Evolutionary conservation across 2,113 vertebrate genomes (phyloP), one percentile per base, ranked within the genome.

Genomic region (Anolis carolinensis): DNA sequence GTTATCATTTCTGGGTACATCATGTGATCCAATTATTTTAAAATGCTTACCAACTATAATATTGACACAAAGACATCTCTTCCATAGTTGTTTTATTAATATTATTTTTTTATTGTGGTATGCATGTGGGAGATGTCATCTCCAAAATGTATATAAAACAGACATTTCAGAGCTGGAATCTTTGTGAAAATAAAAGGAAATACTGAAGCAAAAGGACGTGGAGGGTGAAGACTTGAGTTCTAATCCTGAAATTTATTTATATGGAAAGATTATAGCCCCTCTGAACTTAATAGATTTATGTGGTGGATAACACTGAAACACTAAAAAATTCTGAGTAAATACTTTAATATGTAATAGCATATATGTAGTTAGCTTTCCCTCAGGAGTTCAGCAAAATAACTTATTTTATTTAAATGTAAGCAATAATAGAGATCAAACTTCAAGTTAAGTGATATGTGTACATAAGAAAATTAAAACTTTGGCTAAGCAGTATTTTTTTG

Each of bases 391-490:
- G 89, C 95, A 95, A 94, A 95, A 91, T 81, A 95, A 96, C 94
- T 94, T 93, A 94, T 95, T 95, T 95, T 94, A 95, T 95, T 97
- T 96, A 95, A 95, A 95, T 96, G 95, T 95, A 96, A 97, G 96
- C 96, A 97, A 97, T 97, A 97, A 95, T 75, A 86, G 92, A 92
- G 83, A 94, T 95, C 55, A 93, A 92, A 85, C 94, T 96, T 95
- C 94, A 91, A 92, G 93, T 95, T 93, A 94, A 93, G 85, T 85
- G 83, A 67, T 76, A 89, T 83, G 50, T 86, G 82, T 88, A 76
- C 93, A 91, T 90, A 92, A 88, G 86, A 94, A 93, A 94, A 85
- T 95, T 95, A 82, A 85, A 93, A 89, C 88, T 73, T 90, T 91
- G 89, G 93, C 86, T 65, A 81, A 91, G 86, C 89, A 93, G 90